phyloP scores from a whole-genome alignment of 2,797 vertebrate species.

The Lagodon rhomboides region DNA sequence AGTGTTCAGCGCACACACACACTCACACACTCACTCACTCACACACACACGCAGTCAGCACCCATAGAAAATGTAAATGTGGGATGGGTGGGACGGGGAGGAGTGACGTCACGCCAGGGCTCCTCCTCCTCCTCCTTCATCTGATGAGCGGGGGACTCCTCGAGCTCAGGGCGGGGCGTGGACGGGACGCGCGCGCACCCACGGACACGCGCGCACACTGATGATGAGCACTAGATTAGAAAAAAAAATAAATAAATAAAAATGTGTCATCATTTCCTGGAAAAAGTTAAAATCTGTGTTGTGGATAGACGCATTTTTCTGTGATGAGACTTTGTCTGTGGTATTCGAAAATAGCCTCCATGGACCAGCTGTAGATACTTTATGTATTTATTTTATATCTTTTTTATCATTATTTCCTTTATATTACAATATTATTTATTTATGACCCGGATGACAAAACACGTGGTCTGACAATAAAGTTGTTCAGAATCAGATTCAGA shows the following conservation, averaged over 20 bases:
- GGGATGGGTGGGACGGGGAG: constrained; percentile 73
- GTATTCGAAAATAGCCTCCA: background rate
- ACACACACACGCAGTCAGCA: constrained; percentile 63
- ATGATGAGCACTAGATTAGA: too few species aligned
- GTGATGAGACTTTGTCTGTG: background rate
- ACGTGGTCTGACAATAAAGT: too few species aligned
- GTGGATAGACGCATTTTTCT: background rate
- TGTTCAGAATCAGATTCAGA: too few species aligned
- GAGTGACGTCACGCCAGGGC: constrained; percentile 65
- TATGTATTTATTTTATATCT: too few species aligned
- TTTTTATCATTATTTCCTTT: background rate
- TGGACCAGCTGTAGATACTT: background rate
- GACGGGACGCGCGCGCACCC: constrained; percentile 22
- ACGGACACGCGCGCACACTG: constrained; percentile 16
- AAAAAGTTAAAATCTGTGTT: background rate
- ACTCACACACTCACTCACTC: constrained; percentile 25
- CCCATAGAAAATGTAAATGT: constrained; percentile 87
- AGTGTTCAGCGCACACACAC: constrained; percentile 69
- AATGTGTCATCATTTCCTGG: background rate
- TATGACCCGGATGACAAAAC: background rate
- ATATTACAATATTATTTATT: too few species aligned
- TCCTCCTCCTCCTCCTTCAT: constrained; percentile 60
- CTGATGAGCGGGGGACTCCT: constrained; percentile 72
- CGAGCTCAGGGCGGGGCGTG: constrained; percentile 74
- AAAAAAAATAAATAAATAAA: too few species aligned